Conservation (phyloP, 2,888 invertebrate genomes). For the Campoplex capitator region DNA sequence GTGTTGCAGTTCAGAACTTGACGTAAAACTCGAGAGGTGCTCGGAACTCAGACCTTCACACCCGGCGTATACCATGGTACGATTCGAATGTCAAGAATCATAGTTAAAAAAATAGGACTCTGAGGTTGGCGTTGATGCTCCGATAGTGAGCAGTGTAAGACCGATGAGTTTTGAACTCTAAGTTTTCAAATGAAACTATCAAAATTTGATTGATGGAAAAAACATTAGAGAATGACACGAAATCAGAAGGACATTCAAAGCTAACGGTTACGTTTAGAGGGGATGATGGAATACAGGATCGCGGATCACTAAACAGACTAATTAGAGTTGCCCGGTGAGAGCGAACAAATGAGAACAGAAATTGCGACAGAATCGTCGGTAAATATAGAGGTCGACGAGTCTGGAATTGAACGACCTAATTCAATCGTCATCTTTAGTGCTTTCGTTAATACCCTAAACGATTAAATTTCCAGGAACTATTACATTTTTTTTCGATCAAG, state of each 20-base stretch:
- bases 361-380: conserved; percentile 12
- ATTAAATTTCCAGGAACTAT: background rate
- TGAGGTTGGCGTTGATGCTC: background rate
- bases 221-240: background rate
- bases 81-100: background rate
- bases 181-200: background rate
- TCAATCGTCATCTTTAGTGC: background rate
- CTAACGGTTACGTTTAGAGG: conserved; percentile 24
- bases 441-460: background rate
- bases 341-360: conserved; percentile 22
- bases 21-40: too few species aligned
- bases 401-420: background rate
- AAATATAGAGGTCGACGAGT: background rate
- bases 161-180: background rate
- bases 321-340: conserved; percentile 35
- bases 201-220: background rate
- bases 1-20: too few species aligned
- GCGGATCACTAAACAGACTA: conserved; percentile 51
- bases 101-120: background rate
- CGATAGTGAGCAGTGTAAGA: background rate
- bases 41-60: too few species aligned
- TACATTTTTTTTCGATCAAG: background rate
- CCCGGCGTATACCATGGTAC: too few species aligned
- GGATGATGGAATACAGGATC: conserved; percentile 29
- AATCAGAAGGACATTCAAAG: background rate